These are phyloP conservation scores for Cavia porcellus DNA, from an alignment of 2,113 vertebrate genomes.

Conservation along the genomic window DNA sequence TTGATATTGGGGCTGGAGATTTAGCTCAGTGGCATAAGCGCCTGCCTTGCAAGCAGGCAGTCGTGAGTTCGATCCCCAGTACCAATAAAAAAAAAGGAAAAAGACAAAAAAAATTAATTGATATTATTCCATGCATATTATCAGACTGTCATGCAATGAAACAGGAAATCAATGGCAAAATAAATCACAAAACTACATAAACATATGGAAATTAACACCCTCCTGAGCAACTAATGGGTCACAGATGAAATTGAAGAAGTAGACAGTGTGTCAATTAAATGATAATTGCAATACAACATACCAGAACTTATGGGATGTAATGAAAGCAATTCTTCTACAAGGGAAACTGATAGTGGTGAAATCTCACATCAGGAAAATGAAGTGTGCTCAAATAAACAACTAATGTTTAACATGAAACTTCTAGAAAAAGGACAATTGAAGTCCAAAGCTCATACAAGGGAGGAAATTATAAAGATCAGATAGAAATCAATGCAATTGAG, in stretches of 20 bases:
- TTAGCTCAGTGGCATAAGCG: no score
- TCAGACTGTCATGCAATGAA: background rate
- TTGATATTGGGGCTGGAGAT: background rate
- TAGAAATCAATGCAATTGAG: background rate
- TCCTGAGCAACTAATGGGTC: background rate
- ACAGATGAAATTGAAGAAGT: background rate
- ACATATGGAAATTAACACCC: background rate
- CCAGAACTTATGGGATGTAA: background rate
- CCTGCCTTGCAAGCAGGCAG: no score
- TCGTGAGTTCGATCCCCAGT: no score
- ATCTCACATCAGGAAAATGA: background rate
- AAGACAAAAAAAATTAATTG: background rate
- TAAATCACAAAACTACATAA: background rate
- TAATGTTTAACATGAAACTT: background rate
- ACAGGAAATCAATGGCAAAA: background rate
- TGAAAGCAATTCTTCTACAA: background rate
- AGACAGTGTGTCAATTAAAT: background rate
- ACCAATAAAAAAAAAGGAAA: no score
- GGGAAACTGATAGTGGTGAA: background rate
- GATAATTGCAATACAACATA: background rate
- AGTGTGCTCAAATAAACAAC: background rate
- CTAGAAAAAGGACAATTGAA: background rate
- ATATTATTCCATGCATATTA: background rate
- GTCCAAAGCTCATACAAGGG: background rate
- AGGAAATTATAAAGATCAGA: background rate